A percentile compares a stretch with the other conserved stretches of the same genome.
Conservation (phyloP, 2,888 invertebrate genomes). For the Dryococelus australis region DNA sequence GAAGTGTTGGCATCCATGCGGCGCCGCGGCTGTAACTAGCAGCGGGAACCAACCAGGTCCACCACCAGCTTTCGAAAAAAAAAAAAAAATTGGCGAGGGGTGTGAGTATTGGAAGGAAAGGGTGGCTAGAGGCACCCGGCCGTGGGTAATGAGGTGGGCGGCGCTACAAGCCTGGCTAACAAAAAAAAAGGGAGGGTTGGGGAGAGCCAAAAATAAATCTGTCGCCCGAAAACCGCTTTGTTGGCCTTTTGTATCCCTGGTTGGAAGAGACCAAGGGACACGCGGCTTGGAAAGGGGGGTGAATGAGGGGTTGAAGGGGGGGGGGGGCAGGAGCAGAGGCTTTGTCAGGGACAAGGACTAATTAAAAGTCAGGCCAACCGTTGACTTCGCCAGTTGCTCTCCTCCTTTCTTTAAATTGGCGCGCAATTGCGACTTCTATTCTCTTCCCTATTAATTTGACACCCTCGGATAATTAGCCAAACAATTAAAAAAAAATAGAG, state of each 20-base stretch:
- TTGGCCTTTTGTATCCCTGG: slow-evolving; percentile 2
- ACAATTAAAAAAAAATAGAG: neutral
- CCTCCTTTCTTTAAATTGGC: slow-evolving; percentile 5
- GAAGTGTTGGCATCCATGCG: slow-evolving; percentile 9
- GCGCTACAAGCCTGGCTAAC: neutral
- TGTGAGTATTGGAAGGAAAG: neutral
- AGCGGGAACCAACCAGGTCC: neutral
- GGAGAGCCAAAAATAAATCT: slow-evolving; percentile 13
- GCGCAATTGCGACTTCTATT: neutral
- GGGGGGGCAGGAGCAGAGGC: too few relatives aligned
- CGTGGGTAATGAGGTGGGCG: slow-evolving; percentile 2
- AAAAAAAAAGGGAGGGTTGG: neutral
- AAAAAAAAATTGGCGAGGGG: neutral
- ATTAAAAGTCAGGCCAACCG: slow-evolving; percentile 2
- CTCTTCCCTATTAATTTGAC: neutral
- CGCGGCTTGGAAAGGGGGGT: neutral
- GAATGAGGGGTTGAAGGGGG: neutral
- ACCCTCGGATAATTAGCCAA: neutral
- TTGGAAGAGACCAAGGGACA: neutral
- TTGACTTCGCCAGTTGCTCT: neutral
- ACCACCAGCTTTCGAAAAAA: neutral
- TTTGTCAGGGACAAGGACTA: neutral
- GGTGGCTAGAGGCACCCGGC: neutral
- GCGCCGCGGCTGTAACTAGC: neutral
- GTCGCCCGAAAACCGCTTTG: slow-evolving; percentile 11